Percentiles rank a stretch among this genome's conserved stretches.
Evolutionary conservation across 2,888 invertebrate species (phyloP).

Genomic region (Uropetala carovei): DNA sequence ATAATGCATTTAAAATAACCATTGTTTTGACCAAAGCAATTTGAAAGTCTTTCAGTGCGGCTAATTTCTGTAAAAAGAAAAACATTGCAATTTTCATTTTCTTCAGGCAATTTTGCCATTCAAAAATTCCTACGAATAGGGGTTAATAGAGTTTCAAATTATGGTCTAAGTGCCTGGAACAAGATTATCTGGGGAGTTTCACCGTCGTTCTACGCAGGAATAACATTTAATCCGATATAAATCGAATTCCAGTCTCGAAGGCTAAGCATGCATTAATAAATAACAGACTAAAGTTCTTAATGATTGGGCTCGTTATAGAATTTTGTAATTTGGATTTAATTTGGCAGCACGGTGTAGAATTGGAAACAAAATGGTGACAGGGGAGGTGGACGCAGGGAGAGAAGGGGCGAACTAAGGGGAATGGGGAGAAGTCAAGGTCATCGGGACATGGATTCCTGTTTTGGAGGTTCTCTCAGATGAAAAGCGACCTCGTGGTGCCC

Average conservation of each 20-base stretch:
- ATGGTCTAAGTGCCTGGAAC: background rate
- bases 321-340: constrained; percentile 48
- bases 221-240: background rate
- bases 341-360: constrained; percentile 37
- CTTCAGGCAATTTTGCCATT: too few species aligned
- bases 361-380: constrained; percentile 40
- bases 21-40: too few species aligned
- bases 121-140: background rate
- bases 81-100: too few species aligned
- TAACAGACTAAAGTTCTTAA: background rate
- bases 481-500: constrained; percentile 12
- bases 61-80: too few species aligned
- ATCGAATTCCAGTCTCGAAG: background rate
- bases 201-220: background rate
- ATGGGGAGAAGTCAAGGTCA: constrained; percentile 36
- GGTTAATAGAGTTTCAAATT: background rate
- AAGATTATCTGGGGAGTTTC: background rate
- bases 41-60: too few species aligned
- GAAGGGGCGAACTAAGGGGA: background rate
- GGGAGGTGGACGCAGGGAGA: constrained; percentile 9
- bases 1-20: too few species aligned
- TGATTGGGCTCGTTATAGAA: constrained; percentile 32
- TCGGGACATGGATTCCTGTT: constrained; percentile 45
- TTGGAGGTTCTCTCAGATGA: constrained; percentile 29
- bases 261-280: background rate